These are phyloP conservation scores for Otolemur crassicaudatus DNA, from an alignment of 2,797 vertebrate species.

Conservation along the genomic window DNA sequence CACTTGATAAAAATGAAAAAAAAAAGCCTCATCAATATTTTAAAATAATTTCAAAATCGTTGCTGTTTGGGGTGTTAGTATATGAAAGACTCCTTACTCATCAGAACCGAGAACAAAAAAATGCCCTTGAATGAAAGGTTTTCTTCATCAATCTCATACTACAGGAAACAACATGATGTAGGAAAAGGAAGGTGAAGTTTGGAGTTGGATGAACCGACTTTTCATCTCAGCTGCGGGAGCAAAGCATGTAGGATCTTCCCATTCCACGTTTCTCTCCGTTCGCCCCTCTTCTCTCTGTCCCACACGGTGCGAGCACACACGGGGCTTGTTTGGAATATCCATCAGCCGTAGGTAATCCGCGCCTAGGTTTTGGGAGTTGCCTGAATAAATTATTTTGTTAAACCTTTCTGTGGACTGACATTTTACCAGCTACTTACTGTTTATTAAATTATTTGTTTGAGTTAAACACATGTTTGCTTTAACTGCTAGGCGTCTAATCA, in stretches of 20 bases:
- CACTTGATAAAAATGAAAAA: neutral
- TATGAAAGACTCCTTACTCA: neutral
- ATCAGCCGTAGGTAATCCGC: neutral
- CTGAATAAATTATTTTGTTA: neutral
- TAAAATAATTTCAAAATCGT: conserved; percentile 22
- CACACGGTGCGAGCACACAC: fast-evolving
- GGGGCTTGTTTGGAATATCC: neutral
- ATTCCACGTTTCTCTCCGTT: no score
- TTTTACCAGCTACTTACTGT: neutral
- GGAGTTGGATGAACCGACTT: neutral
- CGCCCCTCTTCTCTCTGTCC: neutral
- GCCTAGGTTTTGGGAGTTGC: neutral
- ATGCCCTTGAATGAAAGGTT: neutral
- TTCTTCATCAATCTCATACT: neutral
- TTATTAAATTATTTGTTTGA: neutral
- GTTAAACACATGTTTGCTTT: neutral
- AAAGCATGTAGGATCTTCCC: neutral
- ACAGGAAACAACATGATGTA: neutral
- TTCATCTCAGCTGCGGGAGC: neutral
- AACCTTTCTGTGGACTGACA: neutral
- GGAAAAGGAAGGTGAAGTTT: neutral
- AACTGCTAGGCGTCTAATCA: neutral
- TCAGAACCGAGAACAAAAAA: neutral
- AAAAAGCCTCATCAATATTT: conserved; percentile 10
- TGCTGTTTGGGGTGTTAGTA: conserved; percentile 1